Evolutionary conservation across 2,888 invertebrate genomes (phyloP).

Genomic region (Trissoscelio sp.): DNA sequence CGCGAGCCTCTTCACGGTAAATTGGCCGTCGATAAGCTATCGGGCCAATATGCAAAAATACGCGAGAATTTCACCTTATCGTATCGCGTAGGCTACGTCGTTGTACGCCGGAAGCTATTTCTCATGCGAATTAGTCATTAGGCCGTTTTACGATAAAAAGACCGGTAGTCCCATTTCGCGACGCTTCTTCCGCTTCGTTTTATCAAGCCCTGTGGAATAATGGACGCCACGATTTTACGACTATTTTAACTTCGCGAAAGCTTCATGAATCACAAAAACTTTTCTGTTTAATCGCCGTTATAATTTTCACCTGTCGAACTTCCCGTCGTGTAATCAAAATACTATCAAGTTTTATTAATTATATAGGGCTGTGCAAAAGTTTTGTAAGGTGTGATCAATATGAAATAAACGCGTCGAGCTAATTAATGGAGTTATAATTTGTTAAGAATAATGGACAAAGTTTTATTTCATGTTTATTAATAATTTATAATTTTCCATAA

Average conservation of each 20-base stretch:
- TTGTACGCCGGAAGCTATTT: constrained; percentile 56
- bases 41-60: constrained; percentile 40
- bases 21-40: constrained; percentile 51
- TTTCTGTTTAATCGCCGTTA: constrained; percentile 7
- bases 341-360: neutral
- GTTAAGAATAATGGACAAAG: no score
- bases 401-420: neutral
- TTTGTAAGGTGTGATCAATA: no score
- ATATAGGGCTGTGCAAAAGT: neutral
- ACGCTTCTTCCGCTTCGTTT: constrained; percentile 56
- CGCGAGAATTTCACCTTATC: constrained; percentile 43
- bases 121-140: constrained; percentile 67
- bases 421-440: no score
- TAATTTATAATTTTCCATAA: neutral
- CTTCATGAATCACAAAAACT: neutral
- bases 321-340: neutral
- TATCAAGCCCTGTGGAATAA: constrained; percentile 44
- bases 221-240: constrained; percentile 14
- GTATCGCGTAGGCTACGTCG: constrained; percentile 1
- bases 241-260: constrained; percentile 21
- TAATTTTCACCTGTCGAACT: neutral
- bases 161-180: constrained; percentile 65
- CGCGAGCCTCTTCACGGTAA: constrained; percentile 18
- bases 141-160: constrained; percentile 60
- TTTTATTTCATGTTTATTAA: neutral